These are phyloP conservation scores for Plestiodon gilberti DNA, from an alignment of 2,113 vertebrate genomes.

Conservation along the genomic window DNA sequence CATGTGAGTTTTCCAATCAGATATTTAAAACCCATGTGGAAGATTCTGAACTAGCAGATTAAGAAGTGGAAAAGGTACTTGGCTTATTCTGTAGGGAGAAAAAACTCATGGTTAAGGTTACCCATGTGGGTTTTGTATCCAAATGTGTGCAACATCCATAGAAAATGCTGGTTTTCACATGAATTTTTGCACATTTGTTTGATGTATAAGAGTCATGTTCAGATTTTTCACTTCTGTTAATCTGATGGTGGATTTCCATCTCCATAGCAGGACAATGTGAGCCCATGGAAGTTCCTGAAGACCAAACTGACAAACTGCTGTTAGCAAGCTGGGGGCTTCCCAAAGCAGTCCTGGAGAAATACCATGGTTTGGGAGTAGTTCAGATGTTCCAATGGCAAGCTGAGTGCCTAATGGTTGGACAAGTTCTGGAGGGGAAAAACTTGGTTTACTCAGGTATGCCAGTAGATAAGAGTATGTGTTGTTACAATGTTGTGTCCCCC, in stretches of 20 bases:
- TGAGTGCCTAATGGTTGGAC: constrained; percentile 89
- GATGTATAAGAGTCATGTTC: background rate
- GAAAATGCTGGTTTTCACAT: too few relatives aligned
- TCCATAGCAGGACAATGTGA: constrained; percentile 70
- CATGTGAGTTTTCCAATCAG: too few relatives aligned
- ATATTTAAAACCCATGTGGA: too few relatives aligned
- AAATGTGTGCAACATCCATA: too few relatives aligned
- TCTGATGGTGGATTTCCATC: background rate
- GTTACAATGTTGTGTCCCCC: background rate
- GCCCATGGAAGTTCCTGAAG: constrained; percentile 77
- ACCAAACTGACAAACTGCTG: constrained; percentile 84
- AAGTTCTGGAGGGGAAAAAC: constrained; percentile 91
- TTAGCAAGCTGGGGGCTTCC: constrained; percentile 95
- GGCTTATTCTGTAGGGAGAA: too few relatives aligned
- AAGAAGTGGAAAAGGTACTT: too few relatives aligned
- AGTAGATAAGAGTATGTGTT: background rate
- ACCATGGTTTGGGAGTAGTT: constrained; percentile 85
- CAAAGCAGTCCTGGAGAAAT: constrained; percentile 85
- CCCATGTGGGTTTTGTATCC: too few relatives aligned
- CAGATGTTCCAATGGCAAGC: constrained; percentile 98
- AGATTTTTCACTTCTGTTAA: too few relatives aligned
- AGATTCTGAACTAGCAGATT: too few relatives aligned
- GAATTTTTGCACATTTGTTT: too few relatives aligned
- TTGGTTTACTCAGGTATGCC: constrained; percentile 93
- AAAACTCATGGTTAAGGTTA: too few relatives aligned